Evolutionary conservation across 2,797 vertebrate genomes (phyloP).

Genomic region (Malacoraja senta): DNA sequence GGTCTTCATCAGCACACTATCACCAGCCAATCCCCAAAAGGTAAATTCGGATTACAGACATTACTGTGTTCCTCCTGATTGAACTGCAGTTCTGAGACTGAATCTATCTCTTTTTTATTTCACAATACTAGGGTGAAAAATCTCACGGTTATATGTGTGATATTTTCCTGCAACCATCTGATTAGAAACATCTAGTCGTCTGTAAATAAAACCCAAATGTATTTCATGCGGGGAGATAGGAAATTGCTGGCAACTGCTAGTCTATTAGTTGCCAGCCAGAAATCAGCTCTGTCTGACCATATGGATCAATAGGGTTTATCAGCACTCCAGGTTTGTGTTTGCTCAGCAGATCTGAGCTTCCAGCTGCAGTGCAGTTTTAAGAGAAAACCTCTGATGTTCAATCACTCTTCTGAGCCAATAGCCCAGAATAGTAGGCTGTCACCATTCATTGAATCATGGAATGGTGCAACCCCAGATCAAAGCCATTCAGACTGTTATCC

Average conservation of each 20-base stretch:
- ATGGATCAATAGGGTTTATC: neutral
- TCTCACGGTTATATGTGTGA: neutral
- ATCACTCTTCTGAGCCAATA: neutral
- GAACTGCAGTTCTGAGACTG: neutral
- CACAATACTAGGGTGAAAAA: neutral
- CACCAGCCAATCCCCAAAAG: too few species aligned
- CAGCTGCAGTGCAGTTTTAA: neutral
- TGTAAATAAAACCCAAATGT: too few species aligned
- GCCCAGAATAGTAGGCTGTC: neutral
- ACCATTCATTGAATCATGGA: neutral
- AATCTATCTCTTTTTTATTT: neutral
- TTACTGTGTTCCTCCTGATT: neutral
- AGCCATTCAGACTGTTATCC: neutral
- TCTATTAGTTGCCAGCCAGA: neutral
- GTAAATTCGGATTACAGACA: too few species aligned
- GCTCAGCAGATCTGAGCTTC: neutral
- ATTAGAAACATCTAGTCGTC: neutral
- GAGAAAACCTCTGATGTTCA: neutral
- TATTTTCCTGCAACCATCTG: neutral
- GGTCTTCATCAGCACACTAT: too few species aligned
- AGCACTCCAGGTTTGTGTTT: neutral
- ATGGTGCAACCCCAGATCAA: neutral
- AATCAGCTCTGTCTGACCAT: neutral
- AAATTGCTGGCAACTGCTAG: neutral
- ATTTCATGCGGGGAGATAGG: neutral